Percentiles rank a stretch among this genome's conserved stretches.
phyloP scores from a whole-genome alignment of 2,888 invertebrate species.

The Amphipoea oculea region DNA sequence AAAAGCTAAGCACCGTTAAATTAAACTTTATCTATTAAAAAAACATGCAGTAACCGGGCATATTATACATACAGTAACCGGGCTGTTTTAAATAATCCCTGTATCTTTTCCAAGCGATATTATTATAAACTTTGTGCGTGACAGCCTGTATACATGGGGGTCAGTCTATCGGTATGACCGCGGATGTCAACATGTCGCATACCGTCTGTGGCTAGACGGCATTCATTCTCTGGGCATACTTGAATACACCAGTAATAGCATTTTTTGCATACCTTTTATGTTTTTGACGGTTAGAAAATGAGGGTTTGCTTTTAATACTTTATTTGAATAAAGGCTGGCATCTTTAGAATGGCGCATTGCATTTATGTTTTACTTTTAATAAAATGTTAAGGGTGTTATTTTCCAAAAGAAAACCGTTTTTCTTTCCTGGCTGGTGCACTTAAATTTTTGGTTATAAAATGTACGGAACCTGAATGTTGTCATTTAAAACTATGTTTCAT shows the following conservation, averaged over 20 bases:
- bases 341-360: not conserved
- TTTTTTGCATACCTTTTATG: not conserved
- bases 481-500: too few species aligned
- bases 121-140: not conserved
- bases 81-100: too few species aligned
- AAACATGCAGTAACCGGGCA: too few species aligned
- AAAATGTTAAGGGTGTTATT: not conserved
- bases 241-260: not conserved
- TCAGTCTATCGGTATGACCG: slow-evolving; percentile 20
- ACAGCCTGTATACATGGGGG: slow-evolving; percentile 24
- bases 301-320: not conserved
- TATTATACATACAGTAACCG: too few species aligned
- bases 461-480: too few species aligned
- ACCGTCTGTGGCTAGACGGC: slow-evolving; percentile 32
- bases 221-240: slow-evolving; percentile 12
- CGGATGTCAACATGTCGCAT: slow-evolving; percentile 46
- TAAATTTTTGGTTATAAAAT: too few species aligned
- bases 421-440: too few species aligned
- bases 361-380: not conserved
- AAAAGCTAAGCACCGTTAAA: too few species aligned
- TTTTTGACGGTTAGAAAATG: not conserved
- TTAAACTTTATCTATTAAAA: too few species aligned
- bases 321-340: slow-evolving; percentile 3
- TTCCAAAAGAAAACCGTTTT: too few species aligned
- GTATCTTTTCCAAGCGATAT: not conserved